These are phyloP conservation scores for Gnathonemus longibarbis DNA, from an alignment of 2,113 vertebrate genomes.

Conservation along the genomic window DNA sequence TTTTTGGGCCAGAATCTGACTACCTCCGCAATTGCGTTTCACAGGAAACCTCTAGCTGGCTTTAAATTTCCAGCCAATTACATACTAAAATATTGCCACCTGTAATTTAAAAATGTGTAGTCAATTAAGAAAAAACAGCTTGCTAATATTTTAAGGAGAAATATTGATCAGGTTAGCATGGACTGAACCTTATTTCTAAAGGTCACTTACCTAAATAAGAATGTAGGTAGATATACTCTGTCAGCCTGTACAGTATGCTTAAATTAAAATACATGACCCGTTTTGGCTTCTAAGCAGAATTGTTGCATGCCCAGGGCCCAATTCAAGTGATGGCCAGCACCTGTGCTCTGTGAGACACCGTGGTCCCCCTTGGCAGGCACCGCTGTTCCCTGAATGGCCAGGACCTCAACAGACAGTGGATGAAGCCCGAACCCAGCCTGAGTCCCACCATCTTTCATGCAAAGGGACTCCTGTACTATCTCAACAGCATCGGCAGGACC, in stretches of 20 bases:
- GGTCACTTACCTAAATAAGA: not conserved
- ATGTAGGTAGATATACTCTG: not conserved
- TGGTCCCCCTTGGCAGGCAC: constrained; percentile 54
- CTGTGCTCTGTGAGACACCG: not conserved
- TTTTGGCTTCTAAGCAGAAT: not conserved
- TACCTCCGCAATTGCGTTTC: not conserved
- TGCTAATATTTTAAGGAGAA: not conserved
- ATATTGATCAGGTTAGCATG: not conserved
- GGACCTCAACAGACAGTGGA: constrained; percentile 91
- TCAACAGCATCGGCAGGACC: constrained; percentile 63
- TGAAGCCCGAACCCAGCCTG: constrained; percentile 58
- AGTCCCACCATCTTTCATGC: constrained; percentile 86
- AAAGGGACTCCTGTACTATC: constrained; percentile 82
- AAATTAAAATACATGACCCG: not conserved
- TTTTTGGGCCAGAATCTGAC: not conserved
- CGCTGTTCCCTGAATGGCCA: constrained; percentile 81
- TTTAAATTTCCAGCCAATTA: not conserved
- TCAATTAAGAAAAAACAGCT: not conserved
- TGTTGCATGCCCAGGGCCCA: not conserved
- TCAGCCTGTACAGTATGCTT: not conserved
- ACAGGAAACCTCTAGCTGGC: too few relatives aligned
- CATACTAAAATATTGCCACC: not conserved
- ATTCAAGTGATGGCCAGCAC: not conserved
- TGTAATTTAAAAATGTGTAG: not conserved
- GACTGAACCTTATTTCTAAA: not conserved